phyloP scores from a whole-genome alignment of 2,113 vertebrate species.

The Drymodes brunneopygia region DNA sequence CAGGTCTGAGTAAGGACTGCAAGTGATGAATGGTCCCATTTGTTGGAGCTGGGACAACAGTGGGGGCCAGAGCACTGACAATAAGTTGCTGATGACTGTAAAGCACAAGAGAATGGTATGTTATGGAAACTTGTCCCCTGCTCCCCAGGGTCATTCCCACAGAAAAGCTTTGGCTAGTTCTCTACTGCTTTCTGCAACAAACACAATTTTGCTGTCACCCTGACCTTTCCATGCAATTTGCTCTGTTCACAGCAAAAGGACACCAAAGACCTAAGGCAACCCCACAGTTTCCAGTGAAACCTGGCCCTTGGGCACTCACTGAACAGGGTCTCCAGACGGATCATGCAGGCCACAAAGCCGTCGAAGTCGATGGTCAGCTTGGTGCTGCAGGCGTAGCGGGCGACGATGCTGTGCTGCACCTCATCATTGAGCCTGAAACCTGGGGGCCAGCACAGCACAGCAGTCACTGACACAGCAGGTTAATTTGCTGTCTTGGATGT shows the following conservation, averaged over 20 bases:
- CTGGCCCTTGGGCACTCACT: conserved; percentile 70
- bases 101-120: background rate
- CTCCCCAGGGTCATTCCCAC: background rate
- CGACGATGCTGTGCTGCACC: conserved; percentile 80
- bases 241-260: background rate
- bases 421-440: conserved; percentile 82
- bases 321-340: conserved; percentile 86
- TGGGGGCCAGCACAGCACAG: background rate
- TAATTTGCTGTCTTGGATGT: background rate
- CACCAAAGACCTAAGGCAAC: background rate
- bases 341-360: conserved; percentile 82
- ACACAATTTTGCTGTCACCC: background rate
- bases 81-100: background rate
- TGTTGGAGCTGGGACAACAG: background rate
- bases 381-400: conserved; percentile 63
- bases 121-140: background rate
- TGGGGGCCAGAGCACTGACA: background rate
- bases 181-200: background rate
- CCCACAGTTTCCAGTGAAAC: background rate
- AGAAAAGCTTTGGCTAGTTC: background rate
- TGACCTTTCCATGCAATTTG: background rate
- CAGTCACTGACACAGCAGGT: background rate
- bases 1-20: background rate
- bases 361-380: conserved; percentile 83
- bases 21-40: background rate